These are phyloP conservation scores for Ptyas mucosa DNA, from an alignment of 2,113 vertebrate genomes.

Conservation along the genomic window DNA sequence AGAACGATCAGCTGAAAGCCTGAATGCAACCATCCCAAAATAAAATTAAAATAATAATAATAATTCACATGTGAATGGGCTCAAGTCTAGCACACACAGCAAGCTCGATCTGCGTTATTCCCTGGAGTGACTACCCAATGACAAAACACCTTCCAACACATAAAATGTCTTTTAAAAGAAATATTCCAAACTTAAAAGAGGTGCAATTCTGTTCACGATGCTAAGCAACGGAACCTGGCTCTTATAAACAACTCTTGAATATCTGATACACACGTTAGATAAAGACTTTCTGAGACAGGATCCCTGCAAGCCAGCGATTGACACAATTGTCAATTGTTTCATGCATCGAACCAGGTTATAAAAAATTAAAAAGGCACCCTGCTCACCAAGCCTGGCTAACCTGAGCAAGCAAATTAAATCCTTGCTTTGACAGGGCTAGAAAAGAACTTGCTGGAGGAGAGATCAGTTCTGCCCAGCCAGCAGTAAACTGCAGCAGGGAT, in stretches of 20 bases:
- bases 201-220: rapidly evolving
- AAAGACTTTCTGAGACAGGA: rapidly evolving
- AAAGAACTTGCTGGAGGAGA: background rate
- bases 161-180: rapidly evolving
- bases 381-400: background rate
- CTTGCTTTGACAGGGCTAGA: background rate
- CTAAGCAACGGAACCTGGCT: rapidly evolving
- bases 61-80: background rate
- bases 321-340: rapidly evolving
- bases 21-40: background rate
- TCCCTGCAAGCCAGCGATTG: rapidly evolving
- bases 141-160: rapidly evolving
- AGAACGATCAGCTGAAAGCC: conserved; percentile 16
- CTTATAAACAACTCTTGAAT: background rate
- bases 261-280: rapidly evolving
- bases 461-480: background rate
- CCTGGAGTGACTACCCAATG: background rate
- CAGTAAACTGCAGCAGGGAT: background rate
- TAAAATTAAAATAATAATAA: background rate
- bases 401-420: background rate
- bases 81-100: rapidly evolving
- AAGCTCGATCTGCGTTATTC: background rate
- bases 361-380: background rate
- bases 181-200: rapidly evolving
- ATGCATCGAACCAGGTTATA: background rate